A percentile compares a stretch with the other conserved stretches of the same genome.
phyloP scores from a whole-genome alignment of 2,113 vertebrate genomes.

The Xenopus borealis region DNA sequence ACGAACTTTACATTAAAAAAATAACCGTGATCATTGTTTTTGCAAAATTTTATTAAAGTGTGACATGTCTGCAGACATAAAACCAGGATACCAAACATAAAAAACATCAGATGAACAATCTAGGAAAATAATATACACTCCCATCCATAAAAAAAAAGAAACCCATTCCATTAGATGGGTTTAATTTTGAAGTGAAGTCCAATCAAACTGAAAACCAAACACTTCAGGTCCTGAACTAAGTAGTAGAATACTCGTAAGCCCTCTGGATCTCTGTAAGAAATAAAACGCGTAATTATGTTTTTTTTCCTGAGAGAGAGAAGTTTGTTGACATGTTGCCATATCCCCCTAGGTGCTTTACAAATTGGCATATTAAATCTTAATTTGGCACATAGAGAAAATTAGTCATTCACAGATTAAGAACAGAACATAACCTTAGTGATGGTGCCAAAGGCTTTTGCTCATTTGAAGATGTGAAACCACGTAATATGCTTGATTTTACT shows the following conservation, averaged over 20 bases:
- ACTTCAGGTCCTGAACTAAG: constrained; percentile 96
- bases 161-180: constrained; percentile 76
- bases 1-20: no score
- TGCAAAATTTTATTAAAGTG: constrained; percentile 21
- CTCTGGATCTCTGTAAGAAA: constrained; percentile 86
- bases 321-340: no score
- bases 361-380: no score
- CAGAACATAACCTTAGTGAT: no score
- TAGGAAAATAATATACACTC: constrained; percentile 47
- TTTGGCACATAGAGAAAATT: no score
- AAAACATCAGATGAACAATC: background rate
- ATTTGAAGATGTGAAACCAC: no score
- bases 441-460: no score
- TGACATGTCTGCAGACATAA: constrained; percentile 14
- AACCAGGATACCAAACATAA: constrained; percentile 1
- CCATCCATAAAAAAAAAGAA: constrained; percentile 48
- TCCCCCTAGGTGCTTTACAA: no score
- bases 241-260: constrained; percentile 97
- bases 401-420: no score
- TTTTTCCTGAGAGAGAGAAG: no score
- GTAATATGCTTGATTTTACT: no score
- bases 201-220: constrained; percentile 98
- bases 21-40: background rate
- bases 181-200: constrained; percentile 99
- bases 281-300: no score